phyloP scores from a whole-genome alignment of 2,888 invertebrate species.

The Phrixothrix hirtus region DNA sequence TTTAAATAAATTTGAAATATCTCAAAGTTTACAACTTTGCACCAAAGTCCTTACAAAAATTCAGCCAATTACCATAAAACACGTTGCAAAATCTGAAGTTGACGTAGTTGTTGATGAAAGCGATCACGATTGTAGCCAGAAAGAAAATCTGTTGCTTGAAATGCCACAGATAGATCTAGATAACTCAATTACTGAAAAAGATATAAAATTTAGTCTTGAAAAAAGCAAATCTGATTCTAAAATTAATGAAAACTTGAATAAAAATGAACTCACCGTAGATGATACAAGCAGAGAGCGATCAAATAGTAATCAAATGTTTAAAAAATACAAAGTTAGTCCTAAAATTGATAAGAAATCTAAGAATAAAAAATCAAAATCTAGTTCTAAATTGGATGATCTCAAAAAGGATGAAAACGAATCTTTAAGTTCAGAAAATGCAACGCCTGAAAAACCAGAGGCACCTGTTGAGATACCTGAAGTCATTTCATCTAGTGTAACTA shows the following conservation, averaged over 20 bases:
- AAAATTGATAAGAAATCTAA: conserved; percentile 62
- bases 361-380: conserved; percentile 64
- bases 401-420: conserved; percentile 56
- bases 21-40: conserved; percentile 68
- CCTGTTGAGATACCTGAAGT: conserved; percentile 15
- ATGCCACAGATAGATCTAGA: conserved; percentile 16
- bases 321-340: conserved; percentile 56
- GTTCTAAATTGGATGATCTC: conserved; percentile 60
- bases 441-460: conserved; percentile 13
- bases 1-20: conserved; percentile 66
- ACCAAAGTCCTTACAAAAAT: conserved; percentile 75
- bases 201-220: conserved; percentile 55
- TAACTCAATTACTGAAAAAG: conserved; percentile 24
- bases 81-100: conserved; percentile 9
- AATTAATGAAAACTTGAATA: conserved; percentile 58
- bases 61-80: conserved; percentile 64
- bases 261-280: conserved; percentile 53
- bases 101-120: conserved; percentile 4
- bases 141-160: conserved; percentile 3
- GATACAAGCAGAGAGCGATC: conserved; percentile 51
- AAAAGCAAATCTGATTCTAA: conserved; percentile 72
- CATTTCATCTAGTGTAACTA: conserved; percentile 32
- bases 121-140: conserved; percentile 6
- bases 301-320: conserved; percentile 55
- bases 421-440: conserved; percentile 31